A percentile compares a stretch with the other conserved stretches of the same genome.
Conservation (phyloP, 2,113 vertebrate species). For the Cebidichthys violaceus region DNA sequence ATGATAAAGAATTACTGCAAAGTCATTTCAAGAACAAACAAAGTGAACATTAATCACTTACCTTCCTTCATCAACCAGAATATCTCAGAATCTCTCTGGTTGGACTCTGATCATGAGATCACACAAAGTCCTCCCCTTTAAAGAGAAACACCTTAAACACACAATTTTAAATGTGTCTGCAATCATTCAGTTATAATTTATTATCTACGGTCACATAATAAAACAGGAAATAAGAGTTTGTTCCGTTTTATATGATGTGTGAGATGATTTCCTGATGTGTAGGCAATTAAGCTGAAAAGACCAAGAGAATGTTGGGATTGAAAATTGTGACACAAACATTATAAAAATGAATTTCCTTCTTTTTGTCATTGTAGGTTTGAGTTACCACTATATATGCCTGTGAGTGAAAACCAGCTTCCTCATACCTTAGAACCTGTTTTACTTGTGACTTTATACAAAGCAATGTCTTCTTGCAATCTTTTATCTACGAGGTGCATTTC, state of each 20-base stretch:
- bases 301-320: background rate
- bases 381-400: background rate
- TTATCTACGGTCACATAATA: background rate
- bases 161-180: background rate
- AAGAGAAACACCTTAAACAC: conserved; percentile 39
- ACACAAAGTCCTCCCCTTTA: conserved; percentile 56
- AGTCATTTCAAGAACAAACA: conserved; percentile 5
- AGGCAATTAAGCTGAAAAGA: background rate
- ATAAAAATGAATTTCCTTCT: background rate
- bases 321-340: background rate
- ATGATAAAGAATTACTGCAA: background rate
- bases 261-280: background rate
- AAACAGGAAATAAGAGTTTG: background rate
- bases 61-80: conserved; percentile 35
- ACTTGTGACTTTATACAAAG: background rate
- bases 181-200: background rate
- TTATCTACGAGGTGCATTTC: background rate
- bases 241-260: background rate
- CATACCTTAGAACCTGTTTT: background rate
- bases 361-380: background rate
- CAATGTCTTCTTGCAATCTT: background rate
- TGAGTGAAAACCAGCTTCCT: background rate
- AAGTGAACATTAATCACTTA: conserved; percentile 21
- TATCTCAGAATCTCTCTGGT: background rate
- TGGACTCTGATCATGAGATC: conserved; percentile 63